Evolutionary conservation across 2,797 vertebrate genomes (phyloP).

Genomic region (Poeciliopsis presidionis): DNA sequence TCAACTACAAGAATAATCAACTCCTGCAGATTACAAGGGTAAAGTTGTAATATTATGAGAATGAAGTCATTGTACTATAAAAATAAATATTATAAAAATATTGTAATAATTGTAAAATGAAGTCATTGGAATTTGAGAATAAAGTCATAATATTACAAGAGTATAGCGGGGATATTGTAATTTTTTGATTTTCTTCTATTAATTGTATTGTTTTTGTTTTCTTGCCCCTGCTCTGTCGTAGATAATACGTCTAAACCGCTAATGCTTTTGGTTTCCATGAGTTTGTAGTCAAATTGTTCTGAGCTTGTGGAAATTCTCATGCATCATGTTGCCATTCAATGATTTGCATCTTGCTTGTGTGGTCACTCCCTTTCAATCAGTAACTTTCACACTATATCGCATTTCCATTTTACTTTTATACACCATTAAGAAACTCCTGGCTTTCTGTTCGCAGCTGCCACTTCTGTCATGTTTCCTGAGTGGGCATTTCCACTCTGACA

Average conservation of each 20-base stretch:
- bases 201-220: not conserved
- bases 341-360: constrained; percentile 23
- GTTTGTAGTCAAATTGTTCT: not conserved
- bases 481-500: constrained; percentile 27
- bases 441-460: constrained; percentile 32
- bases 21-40: no score
- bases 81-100: no score
- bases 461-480: constrained; percentile 56
- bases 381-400: constrained; percentile 21
- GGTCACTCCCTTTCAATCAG: constrained; percentile 20
- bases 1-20: no score
- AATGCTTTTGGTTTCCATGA: constrained; percentile 20
- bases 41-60: no score
- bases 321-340: constrained; percentile 23
- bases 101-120: no score
- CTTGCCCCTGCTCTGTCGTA: not conserved
- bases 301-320: constrained; percentile 7
- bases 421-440: constrained; percentile 31
- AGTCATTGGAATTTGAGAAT: no score
- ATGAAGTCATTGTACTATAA: no score
- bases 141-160: no score
- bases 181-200: no score
- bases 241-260: not conserved
- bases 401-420: constrained; percentile 45
- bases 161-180: no score